Percentiles rank a stretch among this genome's conserved stretches.
Evolutionary conservation across 2,888 invertebrate species (phyloP).

Genomic region (Cecidostiba fungosa): DNA sequence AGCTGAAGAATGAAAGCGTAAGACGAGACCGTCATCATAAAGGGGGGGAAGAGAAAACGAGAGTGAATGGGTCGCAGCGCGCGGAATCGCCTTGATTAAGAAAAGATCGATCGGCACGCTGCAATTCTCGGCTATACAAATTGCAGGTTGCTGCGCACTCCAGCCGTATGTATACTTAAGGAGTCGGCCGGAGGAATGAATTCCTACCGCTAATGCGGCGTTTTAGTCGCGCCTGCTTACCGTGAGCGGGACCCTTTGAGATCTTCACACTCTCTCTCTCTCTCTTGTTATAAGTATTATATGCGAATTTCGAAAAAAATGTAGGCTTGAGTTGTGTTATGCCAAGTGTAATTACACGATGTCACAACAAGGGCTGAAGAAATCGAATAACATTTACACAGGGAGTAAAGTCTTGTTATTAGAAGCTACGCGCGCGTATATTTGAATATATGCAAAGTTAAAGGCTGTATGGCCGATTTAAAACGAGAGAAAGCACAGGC

Average conservation of each 20-base stretch:
- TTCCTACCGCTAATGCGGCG: conserved; percentile 38
- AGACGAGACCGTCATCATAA: background rate
- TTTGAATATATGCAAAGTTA: conserved; percentile 46
- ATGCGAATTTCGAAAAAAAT: background rate
- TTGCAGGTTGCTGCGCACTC: conserved; percentile 42
- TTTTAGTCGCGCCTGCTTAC: conserved; percentile 27
- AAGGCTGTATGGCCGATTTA: conserved; percentile 8
- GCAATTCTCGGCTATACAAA: conserved; percentile 51
- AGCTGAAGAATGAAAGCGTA: conserved; percentile 40
- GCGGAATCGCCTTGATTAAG: conserved; percentile 53
- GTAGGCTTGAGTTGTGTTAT: background rate
- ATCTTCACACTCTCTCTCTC: background rate
- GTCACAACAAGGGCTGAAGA: background rate
- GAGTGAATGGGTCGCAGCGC: conserved; percentile 21
- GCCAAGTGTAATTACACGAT: too few relatives aligned
- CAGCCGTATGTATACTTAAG: conserved; percentile 19
- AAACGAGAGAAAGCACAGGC: conserved; percentile 8
- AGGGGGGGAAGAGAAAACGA: conserved; percentile 3
- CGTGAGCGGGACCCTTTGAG: conserved; percentile 4
- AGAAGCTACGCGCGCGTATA: background rate
- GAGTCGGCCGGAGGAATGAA: conserved; percentile 41
- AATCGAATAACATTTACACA: background rate
- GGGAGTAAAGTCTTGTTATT: background rate
- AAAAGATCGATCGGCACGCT: conserved; percentile 55
- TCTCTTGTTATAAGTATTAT: too few relatives aligned